Percentiles rank a stretch among this genome's conserved stretches.
These are phyloP conservation scores for Pipa parva DNA, from an alignment of 2,113 vertebrate genomes.

Conservation along the genomic window DNA sequence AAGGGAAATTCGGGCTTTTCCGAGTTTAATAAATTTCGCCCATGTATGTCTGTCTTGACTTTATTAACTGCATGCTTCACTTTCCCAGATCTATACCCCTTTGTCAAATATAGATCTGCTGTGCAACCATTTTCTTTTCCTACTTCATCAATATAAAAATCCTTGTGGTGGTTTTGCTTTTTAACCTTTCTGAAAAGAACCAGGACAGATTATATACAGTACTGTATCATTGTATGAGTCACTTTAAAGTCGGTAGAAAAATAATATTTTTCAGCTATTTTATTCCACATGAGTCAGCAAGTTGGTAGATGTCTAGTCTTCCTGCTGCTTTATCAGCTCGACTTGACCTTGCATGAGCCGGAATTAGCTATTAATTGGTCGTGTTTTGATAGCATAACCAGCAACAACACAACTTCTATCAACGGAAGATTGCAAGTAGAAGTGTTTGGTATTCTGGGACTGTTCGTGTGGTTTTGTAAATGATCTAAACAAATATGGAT, in stretches of 20 bases:
- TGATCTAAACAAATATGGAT: not conserved
- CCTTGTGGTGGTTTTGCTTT: not conserved
- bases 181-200: conserved; percentile 12
- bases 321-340: conserved; percentile 50
- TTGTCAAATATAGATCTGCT: too few species aligned
- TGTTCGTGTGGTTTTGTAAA: not conserved
- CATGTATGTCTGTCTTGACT: too few species aligned
- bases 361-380: conserved; percentile 54
- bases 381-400: conserved; percentile 48
- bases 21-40: too few species aligned
- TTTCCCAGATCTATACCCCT: too few species aligned
- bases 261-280: conserved; percentile 48
- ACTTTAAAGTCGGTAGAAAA: conserved; percentile 59
- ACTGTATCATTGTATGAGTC: conserved; percentile 66
- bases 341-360: conserved; percentile 48
- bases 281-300: conserved; percentile 66
- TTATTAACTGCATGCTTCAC: too few species aligned
- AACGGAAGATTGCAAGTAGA: conserved; percentile 48
- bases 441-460: conserved; percentile 52
- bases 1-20: too few species aligned
- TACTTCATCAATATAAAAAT: not conserved
- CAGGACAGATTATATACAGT: conserved; percentile 55
- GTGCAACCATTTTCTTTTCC: not conserved
- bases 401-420: conserved; percentile 52
- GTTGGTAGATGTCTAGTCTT: conserved; percentile 49